phyloP scores from a whole-genome alignment of 1,140 invertebrate species.

The Arion vulgaris region DNA sequence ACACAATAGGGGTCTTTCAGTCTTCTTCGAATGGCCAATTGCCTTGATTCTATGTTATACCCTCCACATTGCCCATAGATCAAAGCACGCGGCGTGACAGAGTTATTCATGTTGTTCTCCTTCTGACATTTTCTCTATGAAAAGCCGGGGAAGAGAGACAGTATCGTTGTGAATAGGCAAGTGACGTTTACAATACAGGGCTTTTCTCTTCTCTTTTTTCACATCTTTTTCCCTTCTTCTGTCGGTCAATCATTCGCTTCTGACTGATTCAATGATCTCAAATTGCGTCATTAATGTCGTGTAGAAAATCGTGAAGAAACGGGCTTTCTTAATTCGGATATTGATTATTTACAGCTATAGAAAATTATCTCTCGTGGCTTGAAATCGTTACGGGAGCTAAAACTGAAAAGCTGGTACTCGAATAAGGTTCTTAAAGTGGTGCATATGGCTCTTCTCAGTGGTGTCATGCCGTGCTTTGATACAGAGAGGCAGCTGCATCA shows the following conservation, averaged over 20 bases:
- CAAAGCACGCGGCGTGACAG: neutral
- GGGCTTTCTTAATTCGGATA: neutral
- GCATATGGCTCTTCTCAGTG: neutral
- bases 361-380: conserved; percentile 10
- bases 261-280: neutral
- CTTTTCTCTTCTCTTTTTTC: neutral
- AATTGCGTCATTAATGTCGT: neutral
- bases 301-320: neutral
- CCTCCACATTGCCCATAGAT: neutral
- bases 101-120: neutral
- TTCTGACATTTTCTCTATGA: neutral
- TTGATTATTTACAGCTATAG: neutral
- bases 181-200: neutral
- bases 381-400: neutral
- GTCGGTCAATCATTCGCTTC: neutral
- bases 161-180: neutral
- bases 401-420: neutral
- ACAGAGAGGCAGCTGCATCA: too few species aligned
- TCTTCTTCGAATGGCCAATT: neutral
- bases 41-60: conserved; percentile 1
- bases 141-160: neutral
- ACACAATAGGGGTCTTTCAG: neutral
- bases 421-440: neutral
- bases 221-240: neutral
- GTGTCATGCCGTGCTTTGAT: too few species aligned